Evolutionary conservation across 2,113 vertebrate species (phyloP), one percentile per base, ranked within the genome.

Genomic region (Saguinus imperator): DNA sequence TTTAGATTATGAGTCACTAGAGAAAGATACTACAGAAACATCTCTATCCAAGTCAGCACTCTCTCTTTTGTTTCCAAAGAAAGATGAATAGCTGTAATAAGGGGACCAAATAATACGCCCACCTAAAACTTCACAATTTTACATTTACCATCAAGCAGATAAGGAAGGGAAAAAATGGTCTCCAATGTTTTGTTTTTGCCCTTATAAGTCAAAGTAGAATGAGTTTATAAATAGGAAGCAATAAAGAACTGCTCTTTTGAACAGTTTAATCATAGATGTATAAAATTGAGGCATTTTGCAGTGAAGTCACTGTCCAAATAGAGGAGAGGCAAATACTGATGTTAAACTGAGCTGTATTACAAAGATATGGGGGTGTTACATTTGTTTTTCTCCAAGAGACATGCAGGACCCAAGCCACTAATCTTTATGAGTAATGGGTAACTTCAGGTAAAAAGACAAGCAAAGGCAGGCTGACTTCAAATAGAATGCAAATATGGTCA

Each of bases 31-130:
- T 76, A 87, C 70, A 92, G 80, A 97, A 96, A 88, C 45, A 77
- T 96, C 92, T 96, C 77, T 85, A 91, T 94, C 48, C 76, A 73
- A 87, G 58, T 81, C 66, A 82, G 91, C 25, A 58, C 48, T 58
- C 76, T 88, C 25, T 55, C 3, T 35, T 13, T 55, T 2, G 48
- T 12, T n/a, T 66, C 40, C 70, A 75, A 94, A 96, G 87, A 91
- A 96, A 97, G 95, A 97, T 77, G 45, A 90, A 97, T 94, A 82
- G 85, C 84, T 92, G 3, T 76, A 97, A 98, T 98, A 97, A 98
- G 66, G 32, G 10, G 76, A 85, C 83, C 17, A 77, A 84, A 96
- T 80, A 81, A 94, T 77, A 35, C 7, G 32, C 68, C 68, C 80
- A 82, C 82, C 48, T 93, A 91, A 95, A 95, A 90, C 68, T 66